phyloP scores from a whole-genome alignment of 2,797 vertebrate species.

The Myotis vivesi region DNA sequence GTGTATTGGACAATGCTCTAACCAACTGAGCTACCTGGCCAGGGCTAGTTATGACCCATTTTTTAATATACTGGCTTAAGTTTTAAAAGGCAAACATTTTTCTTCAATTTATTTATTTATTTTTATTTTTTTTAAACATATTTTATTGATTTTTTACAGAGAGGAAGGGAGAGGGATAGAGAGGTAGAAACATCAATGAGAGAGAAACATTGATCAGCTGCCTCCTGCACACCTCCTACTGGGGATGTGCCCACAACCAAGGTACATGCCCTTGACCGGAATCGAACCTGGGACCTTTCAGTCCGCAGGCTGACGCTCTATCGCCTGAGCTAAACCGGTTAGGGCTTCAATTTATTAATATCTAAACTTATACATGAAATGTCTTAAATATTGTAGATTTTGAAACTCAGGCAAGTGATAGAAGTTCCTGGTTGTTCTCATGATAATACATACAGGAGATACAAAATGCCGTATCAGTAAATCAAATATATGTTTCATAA shows the following conservation, averaged over 20 bases:
- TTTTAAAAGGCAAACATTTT: slow-evolving; percentile 2
- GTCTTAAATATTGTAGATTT: slow-evolving; percentile 10
- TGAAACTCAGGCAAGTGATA: slow-evolving; percentile 60
- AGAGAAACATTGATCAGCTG: too few relatives aligned
- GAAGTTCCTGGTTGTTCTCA: slow-evolving; percentile 46
- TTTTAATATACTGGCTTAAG: slow-evolving; percentile 29
- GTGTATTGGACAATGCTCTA: neutral
- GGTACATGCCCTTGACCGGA: too few relatives aligned
- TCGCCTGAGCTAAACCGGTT: too few relatives aligned
- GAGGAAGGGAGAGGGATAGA: too few relatives aligned
- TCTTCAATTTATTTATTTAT: neutral
- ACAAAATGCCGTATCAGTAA: neutral
- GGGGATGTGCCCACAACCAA: too few relatives aligned
- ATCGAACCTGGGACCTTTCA: too few relatives aligned
- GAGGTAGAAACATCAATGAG: too few relatives aligned
- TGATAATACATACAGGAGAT: slow-evolving; percentile 25
- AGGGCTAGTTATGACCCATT: slow-evolving; percentile 1
- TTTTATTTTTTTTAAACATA: too few relatives aligned
- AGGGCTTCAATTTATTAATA: neutral
- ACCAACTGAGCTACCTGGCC: neutral
- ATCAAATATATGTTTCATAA: slow-evolving; percentile 40
- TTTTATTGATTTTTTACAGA: too few relatives aligned
- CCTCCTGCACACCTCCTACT: too few relatives aligned
- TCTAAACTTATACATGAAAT: slow-evolving; percentile 28
- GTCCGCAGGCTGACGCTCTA: too few relatives aligned